Conservation (phyloP, 2,888 invertebrate species). For the Volucella inanis region DNA sequence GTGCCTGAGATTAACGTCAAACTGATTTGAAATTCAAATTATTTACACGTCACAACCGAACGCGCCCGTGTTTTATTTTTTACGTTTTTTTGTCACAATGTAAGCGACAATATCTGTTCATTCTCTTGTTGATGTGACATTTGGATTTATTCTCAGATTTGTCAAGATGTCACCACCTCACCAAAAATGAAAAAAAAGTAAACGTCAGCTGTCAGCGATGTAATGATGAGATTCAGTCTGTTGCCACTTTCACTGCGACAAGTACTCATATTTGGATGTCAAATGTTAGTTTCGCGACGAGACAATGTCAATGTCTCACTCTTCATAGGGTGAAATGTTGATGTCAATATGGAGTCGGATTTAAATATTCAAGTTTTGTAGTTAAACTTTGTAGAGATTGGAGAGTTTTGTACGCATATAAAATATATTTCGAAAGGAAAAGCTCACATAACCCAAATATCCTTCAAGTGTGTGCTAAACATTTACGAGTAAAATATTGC, state of each 20-base stretch:
- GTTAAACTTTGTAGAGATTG: too few species aligned
- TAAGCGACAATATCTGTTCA: slow-evolving; percentile 55
- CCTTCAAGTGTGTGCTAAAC: too few species aligned
- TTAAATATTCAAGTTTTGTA: too few species aligned
- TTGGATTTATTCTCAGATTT: slow-evolving; percentile 66
- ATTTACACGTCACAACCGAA: slow-evolving; percentile 62
- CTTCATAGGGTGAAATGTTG: slow-evolving; percentile 39
- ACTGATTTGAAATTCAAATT: slow-evolving; percentile 73
- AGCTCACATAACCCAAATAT: too few species aligned
- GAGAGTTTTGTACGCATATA: too few species aligned
- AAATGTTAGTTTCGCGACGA: slow-evolving; percentile 21
- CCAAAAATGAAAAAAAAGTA: slow-evolving; percentile 14
- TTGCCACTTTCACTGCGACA: slow-evolving; percentile 20
- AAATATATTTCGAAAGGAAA: too few species aligned
- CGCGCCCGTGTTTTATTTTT: slow-evolving; percentile 36
- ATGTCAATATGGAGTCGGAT: background rate
- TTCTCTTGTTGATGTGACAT: slow-evolving; percentile 56
- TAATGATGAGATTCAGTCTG: slow-evolving; percentile 55
- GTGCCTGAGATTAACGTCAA: slow-evolving; percentile 69
- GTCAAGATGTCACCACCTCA: slow-evolving; percentile 62
- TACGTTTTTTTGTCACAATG: slow-evolving; percentile 2
- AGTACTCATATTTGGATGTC: background rate
- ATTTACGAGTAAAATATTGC: too few species aligned
- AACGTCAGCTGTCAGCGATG: slow-evolving; percentile 47
- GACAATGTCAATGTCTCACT: slow-evolving; percentile 32